Evolutionary conservation across 2,113 vertebrate species (phyloP), one percentile per base, ranked within the genome.

Genomic region (Marmota monax): DNA sequence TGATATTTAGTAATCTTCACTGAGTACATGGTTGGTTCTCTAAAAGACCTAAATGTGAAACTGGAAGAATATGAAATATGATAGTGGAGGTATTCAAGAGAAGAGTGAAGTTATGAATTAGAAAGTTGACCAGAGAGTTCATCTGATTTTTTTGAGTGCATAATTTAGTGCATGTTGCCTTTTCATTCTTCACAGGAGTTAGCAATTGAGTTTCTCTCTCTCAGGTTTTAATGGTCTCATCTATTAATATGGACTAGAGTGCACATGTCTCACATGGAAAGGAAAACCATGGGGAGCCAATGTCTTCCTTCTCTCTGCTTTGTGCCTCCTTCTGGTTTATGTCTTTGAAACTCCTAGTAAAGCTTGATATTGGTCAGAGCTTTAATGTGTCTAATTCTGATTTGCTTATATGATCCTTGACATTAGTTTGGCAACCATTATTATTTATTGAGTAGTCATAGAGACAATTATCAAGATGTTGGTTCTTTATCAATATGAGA

Each of bases 401-500:
- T 70, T 72, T 90, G 65, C 32, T 56, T 7, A 48, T 63, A 79
- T 70, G 37, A 58, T 42, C 14, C 25, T 87, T 67, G 39, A 11
- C 80, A 76, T 56, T 84, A 85, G 14, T 12, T 79, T 48, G 88
- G 56, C 42, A 37, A 63, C 4, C 3, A 25, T 39, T 39, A 27
- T 42, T 32, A 4, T 45, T 39, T 85, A 27, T 79, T 77, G 63
- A 72, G 1, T 22, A 63, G 45, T 37, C 56, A 12, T 13, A 63
- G 1, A 7, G 89, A 20, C 1, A 42, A 7, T 93, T 22, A 89
- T 34, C 82, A 80, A 0, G 20, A 56, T 42, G 10, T 42, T 84
- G 42, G 5, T 94, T 87, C 90, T 89, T 94, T 8, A 69, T 80
- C 82, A 86, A 93, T 51, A 67, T 67, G 22, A 84, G 14, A 79